Percentiles rank a stretch among this genome's conserved stretches.
Conservation (phyloP, 2,888 invertebrate species). For the Phyllotreta striolata region DNA sequence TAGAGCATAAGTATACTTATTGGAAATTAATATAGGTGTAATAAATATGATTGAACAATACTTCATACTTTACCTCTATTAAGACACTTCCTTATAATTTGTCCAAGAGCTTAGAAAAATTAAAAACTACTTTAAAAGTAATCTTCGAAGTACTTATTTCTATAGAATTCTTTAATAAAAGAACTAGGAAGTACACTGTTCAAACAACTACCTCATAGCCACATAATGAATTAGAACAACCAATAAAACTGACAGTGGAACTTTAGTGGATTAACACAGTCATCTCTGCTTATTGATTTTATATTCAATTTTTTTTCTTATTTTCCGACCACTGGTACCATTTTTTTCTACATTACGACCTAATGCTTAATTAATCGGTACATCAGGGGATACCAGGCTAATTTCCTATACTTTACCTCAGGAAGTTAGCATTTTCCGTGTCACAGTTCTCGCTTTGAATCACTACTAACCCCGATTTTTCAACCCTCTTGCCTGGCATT, state of each 20-base stretch:
- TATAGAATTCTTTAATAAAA: background rate
- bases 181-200: background rate
- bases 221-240: conserved; percentile 15
- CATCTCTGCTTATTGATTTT: conserved; percentile 50
- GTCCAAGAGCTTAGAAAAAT: no score
- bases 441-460: conserved; percentile 20
- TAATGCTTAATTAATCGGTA: conserved; percentile 1
- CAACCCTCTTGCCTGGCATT: conserved; percentile 16
- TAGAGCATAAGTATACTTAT: no score
- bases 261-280: conserved; percentile 42
- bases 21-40: no score
- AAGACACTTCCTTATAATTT: no score
- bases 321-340: conserved; percentile 4
- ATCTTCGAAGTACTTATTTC: background rate
- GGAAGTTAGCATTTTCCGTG: conserved; percentile 13
- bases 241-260: conserved; percentile 17
- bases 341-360: conserved; percentile 6
- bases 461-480: conserved; percentile 33
- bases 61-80: no score
- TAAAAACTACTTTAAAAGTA: no score
- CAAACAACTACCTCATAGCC: conserved; percentile 17
- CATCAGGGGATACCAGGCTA: conserved; percentile 4
- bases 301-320: conserved; percentile 29
- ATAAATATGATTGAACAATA: no score
- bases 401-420: conserved; percentile 18